Evolutionary conservation across 2,797 vertebrate genomes (phyloP), one percentile per base, ranked within the genome.

Genomic region (Onychomys leucogaster): DNA sequence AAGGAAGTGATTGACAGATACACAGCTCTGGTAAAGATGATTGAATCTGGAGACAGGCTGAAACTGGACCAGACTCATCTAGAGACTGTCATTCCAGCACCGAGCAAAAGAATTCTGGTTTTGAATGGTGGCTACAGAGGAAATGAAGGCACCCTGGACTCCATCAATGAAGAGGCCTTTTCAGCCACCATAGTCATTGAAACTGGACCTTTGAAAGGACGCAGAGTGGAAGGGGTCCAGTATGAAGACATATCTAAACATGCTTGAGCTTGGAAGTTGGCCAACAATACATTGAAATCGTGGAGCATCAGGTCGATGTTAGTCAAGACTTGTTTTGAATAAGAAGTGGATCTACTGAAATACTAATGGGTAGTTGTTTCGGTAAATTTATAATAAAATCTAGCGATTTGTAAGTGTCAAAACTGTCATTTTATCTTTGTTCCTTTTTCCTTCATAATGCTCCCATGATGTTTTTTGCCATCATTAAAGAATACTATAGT

Each of bases 171-270:
- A 87, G 99, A 99, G 94, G 98, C 97, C 2, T 99, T 99, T 98
- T 99, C 99, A 32, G 99, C 99, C 0, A 99, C 98, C 0, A 99
- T 99, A 92, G 98, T 98, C 0, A 99, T 99, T 0, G 99, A 99
- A 95, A 99, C 99, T 0, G 99, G 99, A 43, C 99, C 98, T 65
- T 98, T 99, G 91, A 99, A 99, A 98, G 99, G 99, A 91, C 99
- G 98, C 90, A 98, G 98, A 57, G 99, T 99, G 6, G 99, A 99
- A 89, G 98, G 99, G 37, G 97, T 99, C 61, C 99, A 99, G 5
- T 99, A 99, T 0, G 99, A 99, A 98, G 99, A 99, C 96, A 99
- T 99, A 98, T 99, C 99, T 32, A 99, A 99, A 98, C 98, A 99
- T 19, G 99, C 99, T 85, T 99, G 98, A 99, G 82, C 87, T 21